A percentile compares a stretch with the other conserved stretches of the same genome.
These are phyloP conservation scores for Myotis daubentonii DNA, from an alignment of 2,797 vertebrate genomes.

Conservation along the genomic window DNA sequence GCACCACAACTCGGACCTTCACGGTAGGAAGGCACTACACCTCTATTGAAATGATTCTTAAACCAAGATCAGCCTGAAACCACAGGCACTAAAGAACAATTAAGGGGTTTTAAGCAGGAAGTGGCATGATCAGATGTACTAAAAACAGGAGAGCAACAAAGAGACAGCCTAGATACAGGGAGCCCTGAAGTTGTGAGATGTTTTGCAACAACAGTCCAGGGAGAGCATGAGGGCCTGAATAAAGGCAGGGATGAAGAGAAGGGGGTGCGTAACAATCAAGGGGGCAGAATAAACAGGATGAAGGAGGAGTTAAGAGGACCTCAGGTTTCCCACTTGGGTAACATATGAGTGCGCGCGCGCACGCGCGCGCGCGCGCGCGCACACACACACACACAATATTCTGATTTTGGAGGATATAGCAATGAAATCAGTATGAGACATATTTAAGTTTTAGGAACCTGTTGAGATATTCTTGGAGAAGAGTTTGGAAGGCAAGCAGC, in stretches of 20 bases:
- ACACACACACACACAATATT: neutral
- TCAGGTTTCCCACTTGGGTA: slow-evolving; percentile 4
- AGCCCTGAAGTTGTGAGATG: neutral
- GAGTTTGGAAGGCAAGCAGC: neutral
- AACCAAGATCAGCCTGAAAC: neutral
- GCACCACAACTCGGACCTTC: neutral
- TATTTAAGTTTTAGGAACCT: neutral
- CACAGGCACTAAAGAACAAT: neutral
- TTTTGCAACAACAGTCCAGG: neutral
- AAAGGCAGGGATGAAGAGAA: neutral
- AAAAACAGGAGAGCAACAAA: slow-evolving; percentile 49
- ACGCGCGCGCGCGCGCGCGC: no score
- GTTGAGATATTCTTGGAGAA: neutral
- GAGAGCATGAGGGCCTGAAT: neutral
- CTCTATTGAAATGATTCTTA: neutral
- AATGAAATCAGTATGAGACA: neutral
- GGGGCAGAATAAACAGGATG: neutral
- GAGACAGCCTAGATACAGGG: neutral
- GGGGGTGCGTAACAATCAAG: neutral
- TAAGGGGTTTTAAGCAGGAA: slow-evolving; percentile 49
- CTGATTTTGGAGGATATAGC: neutral
- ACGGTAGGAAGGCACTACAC: neutral
- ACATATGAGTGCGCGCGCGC: neutral
- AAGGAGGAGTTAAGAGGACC: neutral
- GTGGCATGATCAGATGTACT: neutral